phyloP scores from a whole-genome alignment of 1,140 invertebrate species.

The Euura lappo region DNA sequence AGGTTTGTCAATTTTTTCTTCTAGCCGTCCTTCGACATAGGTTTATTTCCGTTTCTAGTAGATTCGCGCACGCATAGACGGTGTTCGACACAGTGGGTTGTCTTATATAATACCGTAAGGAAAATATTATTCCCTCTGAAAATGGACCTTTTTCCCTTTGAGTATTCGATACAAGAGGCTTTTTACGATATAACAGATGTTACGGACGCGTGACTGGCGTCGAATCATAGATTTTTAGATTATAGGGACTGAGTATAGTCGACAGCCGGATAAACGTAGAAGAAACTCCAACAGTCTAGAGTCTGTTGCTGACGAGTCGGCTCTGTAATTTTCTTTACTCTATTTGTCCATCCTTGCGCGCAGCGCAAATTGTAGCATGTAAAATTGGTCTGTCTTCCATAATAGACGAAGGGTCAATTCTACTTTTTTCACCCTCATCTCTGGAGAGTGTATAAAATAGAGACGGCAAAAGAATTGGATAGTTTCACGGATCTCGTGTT shows the following conservation, averaged over 20 bases:
- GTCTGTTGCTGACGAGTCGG: conserved; percentile 1
- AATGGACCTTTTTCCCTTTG: not conserved
- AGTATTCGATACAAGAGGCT: not conserved
- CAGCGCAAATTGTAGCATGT: not conserved
- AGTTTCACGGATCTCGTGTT: not conserved
- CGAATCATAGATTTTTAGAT: conserved; percentile 6
- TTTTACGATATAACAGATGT: conserved; percentile 1
- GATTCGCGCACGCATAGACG: too few relatives aligned
- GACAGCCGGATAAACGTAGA: not conserved
- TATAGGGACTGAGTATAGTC: not conserved
- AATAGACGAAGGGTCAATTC: too few relatives aligned
- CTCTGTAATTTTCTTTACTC: conserved; percentile 2
- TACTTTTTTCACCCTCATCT: not conserved
- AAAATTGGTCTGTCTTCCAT: not conserved
- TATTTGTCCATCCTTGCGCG: not conserved
- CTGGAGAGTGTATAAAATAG: not conserved
- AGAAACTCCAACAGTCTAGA: not conserved
- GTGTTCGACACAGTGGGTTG: not conserved
- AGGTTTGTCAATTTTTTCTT: too few relatives aligned
- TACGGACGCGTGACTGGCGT: conserved; percentile 3
- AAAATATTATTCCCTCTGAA: not conserved
- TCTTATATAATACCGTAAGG: not conserved
- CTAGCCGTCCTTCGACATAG: too few relatives aligned
- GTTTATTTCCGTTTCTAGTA: too few relatives aligned
- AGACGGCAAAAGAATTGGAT: not conserved